phyloP scores from a whole-genome alignment of 2,113 vertebrate species.

The Etheostoma spectabile region DNA sequence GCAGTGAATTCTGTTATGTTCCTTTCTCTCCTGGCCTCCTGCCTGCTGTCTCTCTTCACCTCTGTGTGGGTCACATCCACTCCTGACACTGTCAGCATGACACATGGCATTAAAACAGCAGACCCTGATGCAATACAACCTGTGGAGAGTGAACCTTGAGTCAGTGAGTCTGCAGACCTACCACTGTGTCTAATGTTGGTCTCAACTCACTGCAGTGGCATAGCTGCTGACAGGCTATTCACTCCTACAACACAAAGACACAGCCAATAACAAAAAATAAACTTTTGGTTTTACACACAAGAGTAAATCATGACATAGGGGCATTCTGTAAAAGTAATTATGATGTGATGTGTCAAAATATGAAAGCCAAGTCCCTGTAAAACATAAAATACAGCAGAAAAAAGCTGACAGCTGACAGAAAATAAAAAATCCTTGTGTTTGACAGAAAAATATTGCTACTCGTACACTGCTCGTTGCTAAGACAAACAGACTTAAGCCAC shows the following conservation, averaged over 20 bases:
- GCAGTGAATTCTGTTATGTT: slow-evolving; percentile 15
- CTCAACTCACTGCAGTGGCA: slow-evolving; percentile 15
- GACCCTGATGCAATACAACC: slow-evolving; percentile 18
- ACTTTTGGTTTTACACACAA: too few species aligned
- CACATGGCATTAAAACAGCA: slow-evolving; percentile 44
- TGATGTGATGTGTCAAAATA: too few species aligned
- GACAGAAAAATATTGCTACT: too few species aligned
- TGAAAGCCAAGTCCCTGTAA: too few species aligned
- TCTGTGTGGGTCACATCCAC: slow-evolving; percentile 50
- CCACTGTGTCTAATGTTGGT: slow-evolving; percentile 16
- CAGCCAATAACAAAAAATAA: neutral
- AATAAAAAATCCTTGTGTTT: neutral
- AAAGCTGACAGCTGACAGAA: neutral
- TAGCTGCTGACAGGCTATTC: slow-evolving; percentile 7
- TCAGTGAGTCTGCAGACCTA: slow-evolving; percentile 7
- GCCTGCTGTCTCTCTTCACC: slow-evolving; percentile 39
- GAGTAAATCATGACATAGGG: too few species aligned
- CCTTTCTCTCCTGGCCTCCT: slow-evolving; percentile 22
- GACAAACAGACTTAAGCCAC: neutral
- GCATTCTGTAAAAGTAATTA: too few species aligned
- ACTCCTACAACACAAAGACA: neutral
- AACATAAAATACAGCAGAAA: neutral
- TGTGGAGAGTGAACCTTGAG: slow-evolving; percentile 15
- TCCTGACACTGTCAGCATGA: slow-evolving; percentile 44
- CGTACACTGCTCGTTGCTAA: neutral